Percentiles rank a stretch among this genome's conserved stretches.
Conservation (phyloP, 2,797 vertebrate species). For the Fistularia commersonii region DNA sequence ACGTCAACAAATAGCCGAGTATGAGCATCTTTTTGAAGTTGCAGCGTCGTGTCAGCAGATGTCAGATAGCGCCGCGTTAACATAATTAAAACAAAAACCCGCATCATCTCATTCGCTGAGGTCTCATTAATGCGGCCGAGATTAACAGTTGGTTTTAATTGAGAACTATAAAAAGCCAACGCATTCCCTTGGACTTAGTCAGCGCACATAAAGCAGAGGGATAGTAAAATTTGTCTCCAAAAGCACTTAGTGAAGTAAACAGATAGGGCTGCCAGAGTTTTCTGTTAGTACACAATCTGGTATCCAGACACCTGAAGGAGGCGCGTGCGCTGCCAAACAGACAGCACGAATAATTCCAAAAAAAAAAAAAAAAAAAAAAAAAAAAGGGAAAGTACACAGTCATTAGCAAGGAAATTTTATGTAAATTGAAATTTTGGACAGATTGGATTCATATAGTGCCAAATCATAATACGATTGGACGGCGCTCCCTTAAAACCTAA, state of each 20-base stretch:
- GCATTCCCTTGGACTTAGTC: conserved; percentile 70
- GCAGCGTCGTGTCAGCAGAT: too few species aligned
- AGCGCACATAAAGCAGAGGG: conserved; percentile 74
- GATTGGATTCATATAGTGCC: background rate
- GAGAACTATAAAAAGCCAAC: conserved; percentile 40
- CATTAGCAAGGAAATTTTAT: too few species aligned
- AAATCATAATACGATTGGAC: too few species aligned
- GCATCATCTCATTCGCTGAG: conserved; percentile 26
- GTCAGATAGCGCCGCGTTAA: conserved; percentile 4
- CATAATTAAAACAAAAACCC: conserved; percentile 2
- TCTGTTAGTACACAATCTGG: conserved; percentile 72
- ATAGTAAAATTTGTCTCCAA: conserved; percentile 75
- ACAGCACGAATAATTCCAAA: conserved; percentile 12
- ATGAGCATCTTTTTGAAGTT: too few species aligned
- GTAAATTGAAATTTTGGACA: background rate
- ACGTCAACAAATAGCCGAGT: too few species aligned
- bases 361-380: background rate
- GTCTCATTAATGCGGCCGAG: conserved; percentile 31
- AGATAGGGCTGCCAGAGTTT: conserved; percentile 70
- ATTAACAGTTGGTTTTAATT: conserved; percentile 71
- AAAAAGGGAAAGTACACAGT: background rate
- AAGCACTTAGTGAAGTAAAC: conserved; percentile 74
- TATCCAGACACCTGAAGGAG: conserved; percentile 44
- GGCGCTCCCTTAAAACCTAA: too few species aligned
- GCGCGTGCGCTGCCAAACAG: conserved; percentile 55